Conservation (phyloP, 1,140 invertebrate species). For the Drosophila sp. region DNA sequence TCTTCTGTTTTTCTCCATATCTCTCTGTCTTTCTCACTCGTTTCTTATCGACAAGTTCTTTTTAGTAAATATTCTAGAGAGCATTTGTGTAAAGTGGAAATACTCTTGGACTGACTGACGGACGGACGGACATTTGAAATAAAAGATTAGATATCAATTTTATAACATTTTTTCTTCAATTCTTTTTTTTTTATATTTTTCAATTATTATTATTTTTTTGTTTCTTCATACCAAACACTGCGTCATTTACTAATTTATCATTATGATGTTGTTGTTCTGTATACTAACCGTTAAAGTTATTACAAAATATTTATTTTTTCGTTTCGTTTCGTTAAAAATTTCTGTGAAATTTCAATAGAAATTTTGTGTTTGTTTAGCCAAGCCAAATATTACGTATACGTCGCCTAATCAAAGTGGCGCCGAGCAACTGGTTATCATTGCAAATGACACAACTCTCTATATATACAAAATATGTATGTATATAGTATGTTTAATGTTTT, state of each 20-base stretch:
- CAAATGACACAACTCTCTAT: constrained; percentile 29
- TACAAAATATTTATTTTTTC: constrained; percentile 23
- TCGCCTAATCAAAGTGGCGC: constrained; percentile 14
- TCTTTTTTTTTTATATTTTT: neutral
- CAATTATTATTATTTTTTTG: constrained; percentile 13
- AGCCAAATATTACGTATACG: constrained; percentile 60
- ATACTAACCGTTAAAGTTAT: constrained; percentile 49
- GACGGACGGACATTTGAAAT: constrained; percentile 3
- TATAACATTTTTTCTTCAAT: constrained; percentile 1
- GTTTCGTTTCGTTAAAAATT: constrained; percentile 1
- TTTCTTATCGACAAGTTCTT: constrained; percentile 15
- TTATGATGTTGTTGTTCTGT: constrained; percentile 44
- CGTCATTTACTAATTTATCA: constrained; percentile 77
- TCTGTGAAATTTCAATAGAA: constrained; percentile 6
- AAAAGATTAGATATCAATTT: constrained; percentile 69
- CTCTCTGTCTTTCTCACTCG: neutral
- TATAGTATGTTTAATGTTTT: constrained; percentile 35
- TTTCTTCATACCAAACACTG: constrained; percentile 46
- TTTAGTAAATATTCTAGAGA: constrained; percentile 49
- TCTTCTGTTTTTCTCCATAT: neutral
- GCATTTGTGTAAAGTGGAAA: constrained; percentile 11
- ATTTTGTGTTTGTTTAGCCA: neutral
- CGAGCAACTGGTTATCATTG: constrained; percentile 2
- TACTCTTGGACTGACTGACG: neutral
- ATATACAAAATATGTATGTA: constrained; percentile 14